phyloP scores from a whole-genome alignment of 2,888 invertebrate genomes.

The Metalampra italica region DNA sequence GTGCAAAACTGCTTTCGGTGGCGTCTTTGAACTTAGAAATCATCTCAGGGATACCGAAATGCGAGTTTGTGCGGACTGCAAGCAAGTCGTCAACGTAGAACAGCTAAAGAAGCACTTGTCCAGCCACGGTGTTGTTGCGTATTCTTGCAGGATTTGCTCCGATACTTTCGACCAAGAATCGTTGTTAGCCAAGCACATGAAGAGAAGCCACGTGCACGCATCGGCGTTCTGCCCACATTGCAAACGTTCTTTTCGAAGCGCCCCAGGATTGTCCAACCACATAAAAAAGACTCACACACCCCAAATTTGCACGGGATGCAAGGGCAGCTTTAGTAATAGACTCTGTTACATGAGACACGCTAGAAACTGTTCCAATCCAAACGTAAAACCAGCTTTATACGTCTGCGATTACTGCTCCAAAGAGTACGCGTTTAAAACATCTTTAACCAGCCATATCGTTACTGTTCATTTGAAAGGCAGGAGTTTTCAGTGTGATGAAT shows the following conservation, averaged over 20 bases:
- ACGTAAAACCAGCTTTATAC: slow-evolving; percentile 12
- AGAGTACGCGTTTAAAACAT: slow-evolving; percentile 25
- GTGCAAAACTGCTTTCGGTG: slow-evolving; percentile 25
- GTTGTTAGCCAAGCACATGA: background rate
- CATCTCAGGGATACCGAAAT: slow-evolving; percentile 33
- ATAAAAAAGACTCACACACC: slow-evolving; percentile 26
- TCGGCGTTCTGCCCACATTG: slow-evolving; percentile 28
- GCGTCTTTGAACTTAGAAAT: slow-evolving; percentile 25
- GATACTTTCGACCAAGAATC: slow-evolving; percentile 21
- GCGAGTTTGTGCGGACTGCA: slow-evolving; percentile 35
- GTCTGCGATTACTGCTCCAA: slow-evolving; percentile 45
- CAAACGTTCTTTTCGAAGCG: slow-evolving; percentile 24
- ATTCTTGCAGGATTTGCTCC: slow-evolving; percentile 31
- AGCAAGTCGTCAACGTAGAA: slow-evolving; percentile 22
- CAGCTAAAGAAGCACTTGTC: slow-evolving; percentile 22
- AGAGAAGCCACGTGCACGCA: background rate
- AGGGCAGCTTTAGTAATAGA: slow-evolving; percentile 29
- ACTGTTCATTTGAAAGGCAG: slow-evolving; percentile 24
- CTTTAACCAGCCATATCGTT: slow-evolving; percentile 32
- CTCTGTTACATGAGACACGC: slow-evolving; percentile 34
- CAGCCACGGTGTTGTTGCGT: slow-evolving; percentile 21
- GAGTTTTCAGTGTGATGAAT: slow-evolving; percentile 36
- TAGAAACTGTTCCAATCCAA: slow-evolving; percentile 20
- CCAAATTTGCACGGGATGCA: slow-evolving; percentile 30
- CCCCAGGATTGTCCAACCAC: slow-evolving; percentile 25